Conservation (phyloP, 2,113 vertebrate species). For the Gnathonemus longibarbis region DNA sequence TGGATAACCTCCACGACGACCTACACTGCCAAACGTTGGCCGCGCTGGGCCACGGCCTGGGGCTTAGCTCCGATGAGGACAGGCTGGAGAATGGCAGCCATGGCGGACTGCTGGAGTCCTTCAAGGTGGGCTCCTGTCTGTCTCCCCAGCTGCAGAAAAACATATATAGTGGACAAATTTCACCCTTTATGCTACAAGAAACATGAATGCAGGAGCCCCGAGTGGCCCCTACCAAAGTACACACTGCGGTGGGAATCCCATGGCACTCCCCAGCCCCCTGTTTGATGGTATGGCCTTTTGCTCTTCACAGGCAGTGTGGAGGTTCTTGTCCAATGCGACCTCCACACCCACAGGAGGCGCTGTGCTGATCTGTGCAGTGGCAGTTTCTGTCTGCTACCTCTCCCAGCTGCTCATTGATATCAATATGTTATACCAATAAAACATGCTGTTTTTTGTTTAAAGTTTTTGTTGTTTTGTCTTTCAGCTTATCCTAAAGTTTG, state of each 20-base stretch:
- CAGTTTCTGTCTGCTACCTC: slow-evolving; percentile 44
- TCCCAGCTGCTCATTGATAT: slow-evolving; percentile 30
- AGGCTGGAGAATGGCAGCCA: slow-evolving; percentile 85
- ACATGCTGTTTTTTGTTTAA: neutral
- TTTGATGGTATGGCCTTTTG: slow-evolving; percentile 30
- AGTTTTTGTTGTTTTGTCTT: slow-evolving; percentile 32
- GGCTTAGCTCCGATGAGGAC: slow-evolving; percentile 72
- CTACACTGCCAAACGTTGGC: slow-evolving; percentile 77
- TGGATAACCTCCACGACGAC: slow-evolving; percentile 85
- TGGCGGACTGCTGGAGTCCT: slow-evolving; percentile 87
- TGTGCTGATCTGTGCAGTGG: slow-evolving; percentile 46
- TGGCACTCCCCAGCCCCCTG: neutral
- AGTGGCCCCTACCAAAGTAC: neutral
- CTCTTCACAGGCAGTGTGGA: slow-evolving; percentile 52
- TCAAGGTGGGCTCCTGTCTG: slow-evolving; percentile 68
- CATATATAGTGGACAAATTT: neutral
- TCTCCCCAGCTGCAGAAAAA: neutral
- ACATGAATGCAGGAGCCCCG: neutral
- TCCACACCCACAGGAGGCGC: slow-evolving; percentile 47
- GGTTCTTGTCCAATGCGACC: slow-evolving; percentile 32
- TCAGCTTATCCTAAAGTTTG: neutral
- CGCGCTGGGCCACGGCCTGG: slow-evolving; percentile 68
- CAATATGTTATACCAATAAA: slow-evolving; percentile 8
- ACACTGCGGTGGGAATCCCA: neutral
- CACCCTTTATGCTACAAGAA: neutral